Conservation (phyloP, 2,113 vertebrate species). For the Shinisaurus crocodilurus region DNA sequence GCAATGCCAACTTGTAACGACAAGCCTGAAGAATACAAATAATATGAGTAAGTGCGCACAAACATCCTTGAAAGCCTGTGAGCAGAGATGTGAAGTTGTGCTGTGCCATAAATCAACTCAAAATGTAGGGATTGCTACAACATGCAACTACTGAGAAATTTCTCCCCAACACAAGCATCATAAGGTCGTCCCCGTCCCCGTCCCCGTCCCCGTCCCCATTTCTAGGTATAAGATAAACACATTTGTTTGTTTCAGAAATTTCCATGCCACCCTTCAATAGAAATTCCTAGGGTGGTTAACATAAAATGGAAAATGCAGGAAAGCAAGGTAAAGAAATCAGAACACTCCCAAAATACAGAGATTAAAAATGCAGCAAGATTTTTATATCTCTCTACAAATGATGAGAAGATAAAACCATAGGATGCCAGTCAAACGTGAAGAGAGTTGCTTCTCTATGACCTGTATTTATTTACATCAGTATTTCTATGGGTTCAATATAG, state of each 20-base stretch:
- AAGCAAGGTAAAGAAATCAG: background rate
- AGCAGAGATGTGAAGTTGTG: background rate
- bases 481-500: background rate
- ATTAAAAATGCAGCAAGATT: background rate
- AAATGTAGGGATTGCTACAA: background rate
- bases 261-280: background rate
- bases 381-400: background rate
- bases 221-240: background rate
- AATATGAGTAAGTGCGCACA: too few relatives aligned
- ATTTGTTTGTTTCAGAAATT: background rate
- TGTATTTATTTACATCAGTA: background rate
- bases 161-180: background rate
- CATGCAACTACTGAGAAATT: background rate
- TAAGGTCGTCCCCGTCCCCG: background rate
- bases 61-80: too few relatives aligned
- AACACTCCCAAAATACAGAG: background rate
- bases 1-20: too few relatives aligned
- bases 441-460: background rate
- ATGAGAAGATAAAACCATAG: background rate
- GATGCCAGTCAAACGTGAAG: background rate
- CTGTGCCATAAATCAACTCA: background rate
- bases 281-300: background rate
- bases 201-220: too few relatives aligned
- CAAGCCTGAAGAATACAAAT: too few relatives aligned
- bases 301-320: background rate